Evolutionary conservation across 2,113 vertebrate species (phyloP), one percentile per base, ranked within the genome.

Genomic region (Platichthys flesus): DNA sequence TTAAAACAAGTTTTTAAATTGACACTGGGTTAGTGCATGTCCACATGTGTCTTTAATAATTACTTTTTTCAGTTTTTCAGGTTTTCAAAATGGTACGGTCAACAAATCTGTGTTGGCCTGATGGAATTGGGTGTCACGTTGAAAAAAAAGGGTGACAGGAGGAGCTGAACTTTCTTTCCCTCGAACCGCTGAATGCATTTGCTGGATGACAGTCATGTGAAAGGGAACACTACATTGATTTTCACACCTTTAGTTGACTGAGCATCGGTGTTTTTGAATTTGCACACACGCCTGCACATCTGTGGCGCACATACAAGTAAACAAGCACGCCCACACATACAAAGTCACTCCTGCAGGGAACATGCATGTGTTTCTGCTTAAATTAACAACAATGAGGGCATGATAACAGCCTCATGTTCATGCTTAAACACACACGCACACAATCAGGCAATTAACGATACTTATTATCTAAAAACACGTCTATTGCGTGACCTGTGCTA

Each of bases 221-320:
- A 82, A 76, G 71, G 35, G 65, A 78, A 83, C 74, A 63, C 45
- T 35, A 24, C 26, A 85, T 83, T 79, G 75, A 86, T 89, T 89
- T 88, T 86, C 71, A 90, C 79, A 84, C 85, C 79, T 89, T 76
- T 72, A 14, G 75, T 54, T 20, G 57, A 82, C 28, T 45, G 70
- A 74, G 69, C 31, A 21, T 70, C 55, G 37, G 58, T 28, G 61
- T 63, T 76, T 69, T 80, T 70, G 18, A 70, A 82, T 84, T 78
- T 84, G 71, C 74, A 74, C 74, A 76, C 77, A 80, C 68, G 73
- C 47, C 47, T 47, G 37, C 57, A 45, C 57, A 75, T 81, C 59
- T 5, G 21, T 69, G 42, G 59, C 37, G 14, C 61, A 69, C 49
- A 58, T 51, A 28, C 14, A 55, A 74, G 58, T 63, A 68, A 74